phyloP scores from a whole-genome alignment of 2,113 vertebrate genomes.

The Hipposideros armiger region DNA sequence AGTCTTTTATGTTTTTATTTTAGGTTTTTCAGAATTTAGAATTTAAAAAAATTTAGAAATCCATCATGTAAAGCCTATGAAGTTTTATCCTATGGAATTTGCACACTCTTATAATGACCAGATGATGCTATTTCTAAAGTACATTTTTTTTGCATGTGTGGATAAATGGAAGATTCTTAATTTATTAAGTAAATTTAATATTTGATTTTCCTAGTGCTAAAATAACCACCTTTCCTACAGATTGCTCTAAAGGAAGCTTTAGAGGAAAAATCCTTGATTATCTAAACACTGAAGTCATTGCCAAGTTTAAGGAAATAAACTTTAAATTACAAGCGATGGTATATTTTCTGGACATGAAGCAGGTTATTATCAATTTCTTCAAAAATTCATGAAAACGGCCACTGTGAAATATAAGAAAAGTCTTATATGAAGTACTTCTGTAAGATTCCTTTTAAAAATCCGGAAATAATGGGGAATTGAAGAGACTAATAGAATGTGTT shows the following conservation, averaged over 20 bases:
- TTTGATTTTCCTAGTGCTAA: not conserved
- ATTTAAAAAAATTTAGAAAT: not conserved
- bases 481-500: not conserved
- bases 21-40: not conserved
- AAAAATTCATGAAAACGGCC: not conserved
- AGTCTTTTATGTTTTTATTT: not conserved
- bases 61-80: not conserved
- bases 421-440: constrained; percentile 51
- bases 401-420: constrained; percentile 18
- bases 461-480: not conserved
- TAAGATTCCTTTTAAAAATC: not conserved
- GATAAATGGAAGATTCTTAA: not conserved
- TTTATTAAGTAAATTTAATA: not conserved
- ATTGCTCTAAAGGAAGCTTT: not conserved
- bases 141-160: not conserved
- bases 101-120: not conserved
- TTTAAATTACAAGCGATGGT: not conserved
- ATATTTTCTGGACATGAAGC: not conserved
- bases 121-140: not conserved
- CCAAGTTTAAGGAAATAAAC: constrained; percentile 45
- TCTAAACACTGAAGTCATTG: not conserved
- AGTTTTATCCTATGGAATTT: not conserved
- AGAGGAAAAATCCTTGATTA: constrained; percentile 19
- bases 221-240: not conserved
- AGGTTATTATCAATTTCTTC: constrained; percentile 62